phyloP scores from a whole-genome alignment of 2,888 invertebrate species.

The Drosophila multiciliata region DNA sequence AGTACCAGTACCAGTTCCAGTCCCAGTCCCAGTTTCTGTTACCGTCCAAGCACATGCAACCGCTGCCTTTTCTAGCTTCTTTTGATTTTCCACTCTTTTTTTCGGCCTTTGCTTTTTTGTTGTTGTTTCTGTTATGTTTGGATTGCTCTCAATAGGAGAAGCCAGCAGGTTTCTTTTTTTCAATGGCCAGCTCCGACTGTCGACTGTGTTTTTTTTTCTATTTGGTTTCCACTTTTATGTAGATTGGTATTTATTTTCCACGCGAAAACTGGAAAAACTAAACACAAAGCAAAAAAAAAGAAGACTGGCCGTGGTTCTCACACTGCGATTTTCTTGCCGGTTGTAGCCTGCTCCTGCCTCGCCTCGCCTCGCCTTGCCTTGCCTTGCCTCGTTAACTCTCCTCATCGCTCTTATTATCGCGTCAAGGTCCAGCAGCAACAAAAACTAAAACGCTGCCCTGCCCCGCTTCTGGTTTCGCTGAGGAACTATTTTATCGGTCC shows the following conservation, averaged over 20 bases:
- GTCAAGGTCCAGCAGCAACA: constrained; percentile 61
- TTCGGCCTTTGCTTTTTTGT: constrained; percentile 22
- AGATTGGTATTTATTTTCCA: constrained; percentile 79
- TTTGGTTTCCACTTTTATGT: constrained; percentile 78
- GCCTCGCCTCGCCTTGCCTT: background rate
- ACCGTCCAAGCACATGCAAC: constrained; percentile 33
- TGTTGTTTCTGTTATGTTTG: constrained; percentile 28
- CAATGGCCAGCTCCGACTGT: constrained; percentile 57
- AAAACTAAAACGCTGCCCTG: constrained; percentile 49
- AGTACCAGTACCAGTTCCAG: constrained; percentile 28
- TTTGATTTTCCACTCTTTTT: constrained; percentile 36
- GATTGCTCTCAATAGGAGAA: constrained; percentile 57
- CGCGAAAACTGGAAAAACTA: constrained; percentile 63
- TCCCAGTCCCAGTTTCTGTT: constrained; percentile 22
- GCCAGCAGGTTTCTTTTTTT: constrained; percentile 67
- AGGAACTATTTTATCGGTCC: constrained; percentile 76
- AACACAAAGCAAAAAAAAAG: constrained; percentile 22
- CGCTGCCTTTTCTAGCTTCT: constrained; percentile 49
- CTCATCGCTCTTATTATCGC: constrained; percentile 79
- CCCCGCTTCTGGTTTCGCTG: constrained; percentile 17
- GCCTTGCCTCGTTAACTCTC: constrained; percentile 60
- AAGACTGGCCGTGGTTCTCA: constrained; percentile 65
- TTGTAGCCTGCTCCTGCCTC: constrained; percentile 19
- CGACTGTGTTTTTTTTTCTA: constrained; percentile 62
- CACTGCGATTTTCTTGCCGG: constrained; percentile 51